These are phyloP conservation scores for Pipa parva DNA, from an alignment of 2,113 vertebrate genomes.

Conservation along the genomic window DNA sequence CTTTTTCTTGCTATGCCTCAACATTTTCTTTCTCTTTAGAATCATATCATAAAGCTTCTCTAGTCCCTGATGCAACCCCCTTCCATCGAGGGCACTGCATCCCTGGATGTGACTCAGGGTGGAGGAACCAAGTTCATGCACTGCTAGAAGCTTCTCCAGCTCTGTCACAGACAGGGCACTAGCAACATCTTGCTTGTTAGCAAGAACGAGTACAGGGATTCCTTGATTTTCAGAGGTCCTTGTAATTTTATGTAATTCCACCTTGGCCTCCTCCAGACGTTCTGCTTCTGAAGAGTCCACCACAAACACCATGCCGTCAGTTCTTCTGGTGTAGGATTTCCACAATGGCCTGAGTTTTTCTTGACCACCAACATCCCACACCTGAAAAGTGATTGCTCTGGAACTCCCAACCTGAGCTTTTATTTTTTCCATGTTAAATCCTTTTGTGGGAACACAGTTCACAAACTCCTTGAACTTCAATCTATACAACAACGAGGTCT, in stretches of 20 bases:
- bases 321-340: conserved; percentile 84
- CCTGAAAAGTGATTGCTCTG: conserved; percentile 76
- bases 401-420: conserved; percentile 72
- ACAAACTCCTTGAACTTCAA: conserved; percentile 88
- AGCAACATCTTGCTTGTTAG: conserved; percentile 82
- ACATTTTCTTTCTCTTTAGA: conserved; percentile 76
- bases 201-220: conserved; percentile 76
- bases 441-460: conserved; percentile 82
- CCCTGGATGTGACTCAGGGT: conserved; percentile 78
- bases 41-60: conserved; percentile 89
- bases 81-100: conserved; percentile 81
- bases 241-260: conserved; percentile 82
- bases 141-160: conserved; percentile 76
- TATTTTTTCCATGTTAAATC: conserved; percentile 87
- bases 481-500: conserved; percentile 82
- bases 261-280: conserved; percentile 83
- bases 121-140: conserved; percentile 70
- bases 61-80: conserved; percentile 74
- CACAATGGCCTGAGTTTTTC: conserved; percentile 85
- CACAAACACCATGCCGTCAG: conserved; percentile 85
- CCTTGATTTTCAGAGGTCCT: conserved; percentile 83
- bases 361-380: conserved; percentile 88
- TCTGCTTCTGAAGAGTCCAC: conserved; percentile 79
- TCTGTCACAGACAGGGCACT: conserved; percentile 65
- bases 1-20: conserved; percentile 69